phyloP scores from a whole-genome alignment of 2,888 invertebrate species.

The Harmothoe impar region DNA sequence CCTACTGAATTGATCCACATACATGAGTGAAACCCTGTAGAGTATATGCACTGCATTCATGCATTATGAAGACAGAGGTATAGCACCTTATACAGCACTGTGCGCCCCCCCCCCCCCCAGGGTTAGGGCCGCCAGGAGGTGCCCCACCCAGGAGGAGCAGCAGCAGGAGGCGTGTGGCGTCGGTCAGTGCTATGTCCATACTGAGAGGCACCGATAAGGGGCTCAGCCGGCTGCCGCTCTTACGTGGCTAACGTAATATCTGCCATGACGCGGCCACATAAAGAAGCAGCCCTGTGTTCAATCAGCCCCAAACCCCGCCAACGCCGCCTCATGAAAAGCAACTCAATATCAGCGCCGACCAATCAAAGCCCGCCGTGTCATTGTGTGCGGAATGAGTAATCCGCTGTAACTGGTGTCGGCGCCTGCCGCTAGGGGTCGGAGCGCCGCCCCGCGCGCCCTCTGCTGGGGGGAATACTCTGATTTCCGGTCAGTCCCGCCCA shows the following conservation, averaged over 20 bases:
- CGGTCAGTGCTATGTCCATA: slow-evolving; percentile 44
- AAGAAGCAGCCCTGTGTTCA: slow-evolving; percentile 41
- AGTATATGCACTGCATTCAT: too few species aligned
- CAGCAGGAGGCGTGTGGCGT: not conserved
- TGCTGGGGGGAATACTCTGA: too few species aligned
- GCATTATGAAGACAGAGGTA: too few species aligned
- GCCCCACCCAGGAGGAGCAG: too few species aligned
- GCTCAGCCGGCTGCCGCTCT: not conserved
- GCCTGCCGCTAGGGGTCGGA: not conserved
- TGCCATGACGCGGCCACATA: slow-evolving; percentile 36
- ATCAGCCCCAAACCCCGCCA: not conserved
- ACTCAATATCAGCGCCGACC: slow-evolving; percentile 50
- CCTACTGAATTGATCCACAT: too few species aligned
- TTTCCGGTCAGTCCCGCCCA: not conserved
- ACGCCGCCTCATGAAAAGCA: slow-evolving; percentile 27
- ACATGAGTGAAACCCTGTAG: too few species aligned
- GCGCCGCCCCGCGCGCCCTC: not conserved
- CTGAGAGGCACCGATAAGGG: slow-evolving; percentile 30
- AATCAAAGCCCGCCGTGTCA: slow-evolving; percentile 32
- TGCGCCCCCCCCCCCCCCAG: too few species aligned
- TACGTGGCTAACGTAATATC: slow-evolving; percentile 49
- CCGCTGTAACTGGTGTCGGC: slow-evolving; percentile 43
- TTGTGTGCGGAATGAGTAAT: slow-evolving; percentile 57
- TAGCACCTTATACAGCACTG: too few species aligned
- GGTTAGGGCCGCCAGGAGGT: too few species aligned